Base-by-base conservation (phyloP, 2,888 invertebrate species). In the Sinodicranocentrus sp. region DNA sequence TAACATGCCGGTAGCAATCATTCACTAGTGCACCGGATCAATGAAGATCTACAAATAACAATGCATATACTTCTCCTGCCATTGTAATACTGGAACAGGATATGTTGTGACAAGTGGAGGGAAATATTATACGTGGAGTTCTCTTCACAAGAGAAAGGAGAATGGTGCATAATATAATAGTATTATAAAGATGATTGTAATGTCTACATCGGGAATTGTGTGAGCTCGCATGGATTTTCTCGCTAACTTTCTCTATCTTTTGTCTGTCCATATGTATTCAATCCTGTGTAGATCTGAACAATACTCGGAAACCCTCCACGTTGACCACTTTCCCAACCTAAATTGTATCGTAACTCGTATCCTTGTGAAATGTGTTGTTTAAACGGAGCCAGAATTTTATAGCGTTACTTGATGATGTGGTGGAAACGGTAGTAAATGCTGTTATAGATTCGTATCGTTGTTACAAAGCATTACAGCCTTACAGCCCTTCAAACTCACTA, bases 21-120 rank as follows among this genome's bases (percentile, higher is more conserved):
- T 65, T 75, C 75, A 63, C 63, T 61, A 75, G 21, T 57, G 57
- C 26, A 75, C 28, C 63, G 75, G 75, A 75, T 75, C 75, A 75
- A 75, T 75, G 75, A 75, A 65, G 59, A 63, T 75, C 65, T 65
- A 52, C 33, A 48, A 48, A 57, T 57, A 57, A 57, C 57, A 57
- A 63, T 63, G 33, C 28, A 5, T 33, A 63, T 63, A 1, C 63
- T 57, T 57, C 17, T 25, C 25, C 15, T 57, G 8, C 19, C 6
- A 59, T 13, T 59, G 10, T 25, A 59, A 23, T 19, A 23, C 25
- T 23, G 8, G 15, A 17, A 5, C 15, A 63, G 33, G 1, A 39
- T 3, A 21, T 57, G 33, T 6, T 63, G 63, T 63, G 28, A 33
- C 19, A 33, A 25, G 25, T 21, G 25, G 25, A 21, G 25, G 23